phyloP scores from a whole-genome alignment of 2,797 vertebrate genomes.

The Acanthiza pusilla region DNA sequence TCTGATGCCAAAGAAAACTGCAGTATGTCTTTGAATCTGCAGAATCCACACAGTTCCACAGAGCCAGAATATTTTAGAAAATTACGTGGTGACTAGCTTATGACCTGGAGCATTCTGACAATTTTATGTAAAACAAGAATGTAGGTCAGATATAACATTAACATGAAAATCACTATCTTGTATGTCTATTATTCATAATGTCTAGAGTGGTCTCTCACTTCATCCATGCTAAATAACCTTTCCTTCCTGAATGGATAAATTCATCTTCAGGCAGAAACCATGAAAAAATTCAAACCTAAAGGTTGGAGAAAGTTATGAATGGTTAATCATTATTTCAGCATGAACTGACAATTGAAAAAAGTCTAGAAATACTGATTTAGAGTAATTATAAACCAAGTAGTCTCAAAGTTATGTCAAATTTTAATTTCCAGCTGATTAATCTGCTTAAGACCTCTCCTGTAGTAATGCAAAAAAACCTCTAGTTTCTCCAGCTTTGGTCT shows the following conservation, averaged over 20 bases:
- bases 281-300: not conserved
- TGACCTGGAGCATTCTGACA: not conserved
- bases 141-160: not conserved
- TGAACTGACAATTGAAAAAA: not conserved
- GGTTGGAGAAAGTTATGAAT: not conserved
- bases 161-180: not conserved
- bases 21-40: not conserved
- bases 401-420: not conserved
- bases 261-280: not conserved
- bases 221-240: not conserved
- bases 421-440: not conserved
- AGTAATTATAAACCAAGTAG: not conserved
- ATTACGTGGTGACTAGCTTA: not conserved
- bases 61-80: not conserved
- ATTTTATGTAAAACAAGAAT: not conserved
- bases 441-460: not conserved
- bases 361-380: not conserved
- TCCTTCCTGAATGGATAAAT: not conserved
- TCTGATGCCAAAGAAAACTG: not conserved
- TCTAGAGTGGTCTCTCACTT: not conserved
- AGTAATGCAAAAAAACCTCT: not conserved
- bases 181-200: not conserved
- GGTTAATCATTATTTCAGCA: not conserved
- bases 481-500: not conserved
- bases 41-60: not conserved